Conservation (phyloP, 2,888 invertebrate genomes). For the Cephonodes hylas region DNA sequence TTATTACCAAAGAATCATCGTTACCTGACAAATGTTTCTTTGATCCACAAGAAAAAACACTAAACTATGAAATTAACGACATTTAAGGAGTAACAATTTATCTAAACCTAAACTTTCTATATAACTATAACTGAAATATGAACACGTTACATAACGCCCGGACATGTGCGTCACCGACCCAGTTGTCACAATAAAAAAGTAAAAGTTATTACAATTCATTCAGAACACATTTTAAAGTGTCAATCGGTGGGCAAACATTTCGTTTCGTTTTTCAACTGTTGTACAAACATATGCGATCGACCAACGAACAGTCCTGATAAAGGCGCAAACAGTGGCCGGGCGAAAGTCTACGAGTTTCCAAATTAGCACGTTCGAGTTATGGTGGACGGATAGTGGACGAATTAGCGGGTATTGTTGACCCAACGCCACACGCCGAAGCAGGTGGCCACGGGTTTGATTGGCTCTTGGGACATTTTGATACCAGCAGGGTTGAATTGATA, state of each 20-base stretch:
- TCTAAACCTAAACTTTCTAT: too few relatives aligned
- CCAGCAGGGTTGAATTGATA: too few relatives aligned
- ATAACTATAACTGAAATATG: background rate
- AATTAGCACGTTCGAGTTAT: constrained; percentile 52
- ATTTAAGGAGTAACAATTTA: too few relatives aligned
- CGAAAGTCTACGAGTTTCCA: constrained; percentile 59
- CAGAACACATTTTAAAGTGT: background rate
- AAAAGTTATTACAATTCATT: constrained; percentile 4
- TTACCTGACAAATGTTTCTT: too few relatives aligned
- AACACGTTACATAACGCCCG: background rate
- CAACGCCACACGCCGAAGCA: constrained; percentile 31
- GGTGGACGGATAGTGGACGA: constrained; percentile 63
- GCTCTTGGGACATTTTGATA: background rate
- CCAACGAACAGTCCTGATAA: constrained; percentile 34
- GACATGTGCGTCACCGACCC: background rate
- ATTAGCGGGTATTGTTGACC: constrained; percentile 67
- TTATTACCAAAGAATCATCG: too few relatives aligned
- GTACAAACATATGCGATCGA: constrained; percentile 5
- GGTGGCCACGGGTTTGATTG: background rate
- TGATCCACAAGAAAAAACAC: too few relatives aligned
- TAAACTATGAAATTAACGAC: too few relatives aligned
- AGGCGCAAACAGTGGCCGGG: constrained; percentile 44
- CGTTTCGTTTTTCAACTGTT: background rate
- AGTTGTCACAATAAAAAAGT: background rate
- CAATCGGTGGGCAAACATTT: background rate